Conservation (phyloP, 1,140 invertebrate species). For the Drosophila littoralis region DNA sequence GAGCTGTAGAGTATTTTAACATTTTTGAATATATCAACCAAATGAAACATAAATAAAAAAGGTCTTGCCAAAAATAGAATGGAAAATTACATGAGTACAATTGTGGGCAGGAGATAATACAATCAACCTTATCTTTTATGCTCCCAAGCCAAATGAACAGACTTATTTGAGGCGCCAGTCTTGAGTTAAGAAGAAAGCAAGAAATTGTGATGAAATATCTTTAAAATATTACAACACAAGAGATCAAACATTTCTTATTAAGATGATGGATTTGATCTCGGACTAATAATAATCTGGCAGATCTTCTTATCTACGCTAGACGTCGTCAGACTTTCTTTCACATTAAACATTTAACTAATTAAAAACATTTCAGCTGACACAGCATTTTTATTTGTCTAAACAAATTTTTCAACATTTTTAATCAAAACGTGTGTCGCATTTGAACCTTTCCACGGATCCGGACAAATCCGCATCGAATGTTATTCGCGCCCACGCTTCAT, state of each 20-base stretch:
- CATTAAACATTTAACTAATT: constrained; percentile 11
- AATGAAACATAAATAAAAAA: constrained; percentile 2
- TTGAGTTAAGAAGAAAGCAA: background rate
- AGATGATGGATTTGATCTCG: no score
- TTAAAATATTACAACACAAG: constrained; percentile 35
- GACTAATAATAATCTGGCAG: background rate
- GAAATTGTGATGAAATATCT: constrained; percentile 57
- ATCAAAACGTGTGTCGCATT: constrained; percentile 9
- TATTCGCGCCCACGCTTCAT: constrained; percentile 44
- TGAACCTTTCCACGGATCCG: constrained; percentile 21
- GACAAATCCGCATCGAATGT: constrained; percentile 22
- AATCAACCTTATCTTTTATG: constrained; percentile 47
- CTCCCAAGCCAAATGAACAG: background rate
- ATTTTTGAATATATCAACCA: background rate
- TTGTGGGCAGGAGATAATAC: constrained; percentile 31
- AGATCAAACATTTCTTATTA: background rate
- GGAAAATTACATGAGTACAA: constrained; percentile 53
- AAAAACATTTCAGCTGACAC: constrained; percentile 27
- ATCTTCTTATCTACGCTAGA: constrained; percentile 22
- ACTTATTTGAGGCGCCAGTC: constrained; percentile 3
- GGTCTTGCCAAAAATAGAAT: constrained; percentile 49
- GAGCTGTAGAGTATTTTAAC: no score
- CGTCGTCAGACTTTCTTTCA: background rate
- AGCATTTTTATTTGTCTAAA: constrained; percentile 14
- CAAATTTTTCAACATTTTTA: constrained; percentile 11